These are phyloP conservation scores for Aselliscus stoliczkanus DNA, from an alignment of 2,797 vertebrate genomes.

Conservation along the genomic window DNA sequence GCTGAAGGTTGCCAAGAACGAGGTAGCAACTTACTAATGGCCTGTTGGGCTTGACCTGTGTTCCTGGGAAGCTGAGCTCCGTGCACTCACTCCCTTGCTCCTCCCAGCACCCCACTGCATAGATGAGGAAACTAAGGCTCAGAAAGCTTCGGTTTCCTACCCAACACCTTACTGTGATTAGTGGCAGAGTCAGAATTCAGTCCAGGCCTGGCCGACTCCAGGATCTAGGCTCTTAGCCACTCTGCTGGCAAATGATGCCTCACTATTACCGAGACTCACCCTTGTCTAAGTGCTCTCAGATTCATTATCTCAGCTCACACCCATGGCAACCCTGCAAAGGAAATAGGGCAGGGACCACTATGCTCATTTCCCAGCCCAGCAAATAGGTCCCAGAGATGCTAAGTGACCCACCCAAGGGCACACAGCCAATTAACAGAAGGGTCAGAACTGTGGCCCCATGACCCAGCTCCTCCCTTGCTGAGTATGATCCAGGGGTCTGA, in stretches of 20 bases:
- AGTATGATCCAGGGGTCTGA: background rate
- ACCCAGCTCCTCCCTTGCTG: background rate
- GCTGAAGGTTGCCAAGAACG: fast-evolving
- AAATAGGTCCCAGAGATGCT: background rate
- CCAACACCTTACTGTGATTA: background rate
- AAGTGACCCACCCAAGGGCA: background rate
- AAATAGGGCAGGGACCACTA: background rate
- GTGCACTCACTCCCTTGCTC: fast-evolving
- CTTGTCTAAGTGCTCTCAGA: background rate
- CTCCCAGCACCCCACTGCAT: background rate
- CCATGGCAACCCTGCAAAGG: background rate
- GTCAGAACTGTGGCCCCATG: fast-evolving
- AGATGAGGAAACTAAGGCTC: background rate
- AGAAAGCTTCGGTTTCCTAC: background rate
- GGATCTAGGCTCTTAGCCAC: background rate
- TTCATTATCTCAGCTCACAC: background rate
- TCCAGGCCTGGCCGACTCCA: background rate
- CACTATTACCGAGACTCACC: background rate
- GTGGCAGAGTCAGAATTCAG: background rate
- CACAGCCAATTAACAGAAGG: background rate
- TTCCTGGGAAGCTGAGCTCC: background rate
- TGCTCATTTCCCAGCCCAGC: background rate
- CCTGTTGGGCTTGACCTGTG: background rate
- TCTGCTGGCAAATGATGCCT: background rate
- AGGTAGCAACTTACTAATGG: fast-evolving